Conservation (phyloP, 2,113 vertebrate species). For the Todiramphus saurophagus region DNA sequence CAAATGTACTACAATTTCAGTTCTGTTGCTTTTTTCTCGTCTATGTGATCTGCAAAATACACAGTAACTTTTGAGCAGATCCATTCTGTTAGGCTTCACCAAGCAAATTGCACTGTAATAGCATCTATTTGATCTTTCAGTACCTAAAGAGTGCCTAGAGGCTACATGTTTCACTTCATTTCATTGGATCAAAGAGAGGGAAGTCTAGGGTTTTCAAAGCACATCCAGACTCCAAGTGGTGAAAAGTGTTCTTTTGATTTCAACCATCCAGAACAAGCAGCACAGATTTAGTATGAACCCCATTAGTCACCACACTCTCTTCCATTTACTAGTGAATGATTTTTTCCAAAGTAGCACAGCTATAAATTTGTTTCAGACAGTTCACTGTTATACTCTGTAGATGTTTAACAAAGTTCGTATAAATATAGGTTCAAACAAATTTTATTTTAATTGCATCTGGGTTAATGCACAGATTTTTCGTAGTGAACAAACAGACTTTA, state of each 20-base stretch:
- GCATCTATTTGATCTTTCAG: slow-evolving; percentile 79
- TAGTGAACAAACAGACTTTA: not conserved
- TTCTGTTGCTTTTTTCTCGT: not conserved
- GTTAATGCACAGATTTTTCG: not conserved
- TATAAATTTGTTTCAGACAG: slow-evolving; percentile 25
- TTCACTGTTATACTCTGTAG: not conserved
- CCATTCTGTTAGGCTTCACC: slow-evolving; percentile 75
- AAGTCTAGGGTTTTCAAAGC: slow-evolving; percentile 61
- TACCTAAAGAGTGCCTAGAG: slow-evolving; percentile 74
- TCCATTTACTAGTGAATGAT: slow-evolving; percentile 19
- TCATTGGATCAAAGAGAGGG: slow-evolving; percentile 72
- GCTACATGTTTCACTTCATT: slow-evolving; percentile 71
- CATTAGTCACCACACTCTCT: slow-evolving; percentile 35
- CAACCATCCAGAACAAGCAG: slow-evolving; percentile 37
- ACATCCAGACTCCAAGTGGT: slow-evolving; percentile 50
- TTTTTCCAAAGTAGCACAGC: not conserved
- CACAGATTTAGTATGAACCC: not conserved
- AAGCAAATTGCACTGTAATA: slow-evolving; percentile 81
- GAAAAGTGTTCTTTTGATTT: slow-evolving; percentile 61
- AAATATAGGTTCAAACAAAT: not conserved
- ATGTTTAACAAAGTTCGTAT: slow-evolving; percentile 26
- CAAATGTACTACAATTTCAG: not conserved
- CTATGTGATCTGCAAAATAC: slow-evolving; percentile 25
- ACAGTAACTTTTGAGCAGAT: slow-evolving; percentile 57
- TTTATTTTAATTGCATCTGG: slow-evolving; percentile 9